These are phyloP conservation scores for Lycocerus yunnanus DNA, from an alignment of 2,888 invertebrate genomes.

Conservation along the genomic window DNA sequence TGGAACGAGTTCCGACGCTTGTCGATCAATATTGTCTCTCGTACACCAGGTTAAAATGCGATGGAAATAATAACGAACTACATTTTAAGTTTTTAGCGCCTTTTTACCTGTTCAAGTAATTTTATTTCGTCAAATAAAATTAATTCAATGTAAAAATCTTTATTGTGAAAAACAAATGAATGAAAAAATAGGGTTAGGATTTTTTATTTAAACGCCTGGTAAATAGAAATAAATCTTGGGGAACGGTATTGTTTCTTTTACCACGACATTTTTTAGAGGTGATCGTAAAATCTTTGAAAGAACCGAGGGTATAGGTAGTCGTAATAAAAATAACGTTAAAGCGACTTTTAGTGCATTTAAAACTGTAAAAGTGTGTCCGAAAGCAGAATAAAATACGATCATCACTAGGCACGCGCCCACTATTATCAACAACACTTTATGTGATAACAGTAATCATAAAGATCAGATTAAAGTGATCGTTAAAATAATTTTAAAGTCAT, in stretches of 20 bases:
- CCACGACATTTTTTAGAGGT: constrained; percentile 28
- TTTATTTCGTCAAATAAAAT: not conserved
- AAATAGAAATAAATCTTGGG: constrained; percentile 23
- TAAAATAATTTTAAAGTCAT: constrained; percentile 54
- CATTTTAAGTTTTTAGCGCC: not conserved
- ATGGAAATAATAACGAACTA: not conserved
- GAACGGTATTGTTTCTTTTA: constrained; percentile 26
- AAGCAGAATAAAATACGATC: constrained; percentile 53
- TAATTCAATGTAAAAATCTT: not conserved
- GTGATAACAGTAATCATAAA: constrained; percentile 55
- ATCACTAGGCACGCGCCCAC: constrained; percentile 24
- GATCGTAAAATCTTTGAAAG: constrained; percentile 39
- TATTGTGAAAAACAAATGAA: not conserved
- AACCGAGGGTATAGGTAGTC: constrained; percentile 50
- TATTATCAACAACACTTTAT: constrained; percentile 50
- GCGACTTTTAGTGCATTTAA: constrained; percentile 57
- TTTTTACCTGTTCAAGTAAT: not conserved
- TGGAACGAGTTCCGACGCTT: not conserved
- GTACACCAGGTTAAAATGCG: not conserved
- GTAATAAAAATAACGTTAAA: constrained; percentile 57
- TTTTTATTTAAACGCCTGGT: constrained; percentile 7
- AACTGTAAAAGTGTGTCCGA: constrained; percentile 56
- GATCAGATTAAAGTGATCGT: constrained; percentile 55
- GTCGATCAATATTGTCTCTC: not conserved
- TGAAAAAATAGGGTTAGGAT: not conserved